Base-by-base conservation (phyloP, 2,797 vertebrate genomes). In the Parotocinclus haroldoi region DNA sequence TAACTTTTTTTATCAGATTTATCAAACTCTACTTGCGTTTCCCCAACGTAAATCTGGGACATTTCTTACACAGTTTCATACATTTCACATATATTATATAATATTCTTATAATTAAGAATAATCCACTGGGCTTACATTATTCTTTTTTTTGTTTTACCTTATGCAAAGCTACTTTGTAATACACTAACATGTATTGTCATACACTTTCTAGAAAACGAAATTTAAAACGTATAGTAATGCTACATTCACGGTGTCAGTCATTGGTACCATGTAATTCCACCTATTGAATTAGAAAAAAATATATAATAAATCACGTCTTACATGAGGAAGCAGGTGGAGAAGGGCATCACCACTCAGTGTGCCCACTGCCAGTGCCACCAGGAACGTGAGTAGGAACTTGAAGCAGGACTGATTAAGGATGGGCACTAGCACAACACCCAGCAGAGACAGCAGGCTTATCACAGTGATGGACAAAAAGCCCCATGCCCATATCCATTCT, bases 321-420 rank as follows among this genome's bases (percentile, higher is more conserved):
- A 98, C 96, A 9, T 99, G 96, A 65, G 96, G 96, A 77, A 99
- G 86, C 44, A 99, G 92, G 79, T 99, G 96, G 73, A 99, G 94
- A 13, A 99, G 92, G 46, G 96, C 96, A 18, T 99, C 96, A 19
- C 96, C 96, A 16, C 96, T 99, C 84, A 99, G 95, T 13, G 96
- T 99, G 79, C 96, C 96, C 77, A 98, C 96, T 1, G 96, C 96
- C 73, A 99, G 86, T 37, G 96, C 96, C 79, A 99, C 95, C 79
- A 99, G 91, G 88, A 99, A 98, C 68, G 95, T 98, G 81, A 98
- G 94, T 74, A 99, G 93, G 82, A 95, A 99, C 87, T 98, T 98
- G 89, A 99, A 99, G 91, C 94, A 99, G 82, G 92, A 90, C 76
- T 98, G 96, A 69, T 98, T 96, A 84, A 98, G 94, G 80, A 99